Evolutionary conservation across 2,888 invertebrate species (phyloP).

Genomic region (Caenorhabditis wallacei): DNA sequence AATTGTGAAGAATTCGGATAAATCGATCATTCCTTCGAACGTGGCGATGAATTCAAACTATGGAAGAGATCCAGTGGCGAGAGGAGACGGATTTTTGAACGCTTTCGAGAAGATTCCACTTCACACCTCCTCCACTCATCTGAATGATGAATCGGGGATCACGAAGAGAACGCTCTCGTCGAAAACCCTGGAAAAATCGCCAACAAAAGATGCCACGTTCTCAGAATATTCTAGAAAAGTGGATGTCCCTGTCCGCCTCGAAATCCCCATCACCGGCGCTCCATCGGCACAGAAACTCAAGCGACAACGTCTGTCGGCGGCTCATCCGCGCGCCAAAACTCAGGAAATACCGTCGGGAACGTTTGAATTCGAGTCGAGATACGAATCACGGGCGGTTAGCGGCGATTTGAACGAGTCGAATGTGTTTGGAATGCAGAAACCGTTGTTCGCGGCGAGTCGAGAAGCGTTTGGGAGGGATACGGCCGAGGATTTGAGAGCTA

Average conservation of each 20-base stretch:
- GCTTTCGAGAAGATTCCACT: constrained; percentile 37
- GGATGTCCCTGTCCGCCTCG: constrained; percentile 20
- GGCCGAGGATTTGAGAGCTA: constrained; percentile 43
- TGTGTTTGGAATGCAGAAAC: constrained; percentile 18
- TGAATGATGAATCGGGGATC: neutral
- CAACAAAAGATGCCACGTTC: constrained; percentile 17
- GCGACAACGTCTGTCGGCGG: neutral
- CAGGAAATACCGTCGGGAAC: constrained; percentile 37
- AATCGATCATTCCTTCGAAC: constrained; percentile 5
- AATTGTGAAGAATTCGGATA: neutral
- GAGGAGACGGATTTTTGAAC: constrained; percentile 35
- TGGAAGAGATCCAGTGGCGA: neutral
- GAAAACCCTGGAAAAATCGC: too few species aligned
- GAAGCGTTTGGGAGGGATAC: constrained; percentile 52
- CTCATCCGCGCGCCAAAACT: constrained; percentile 39
- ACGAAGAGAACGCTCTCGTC: neutral
- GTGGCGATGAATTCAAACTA: constrained; percentile 28
- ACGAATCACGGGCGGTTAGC: constrained; percentile 45
- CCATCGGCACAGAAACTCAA: neutral
- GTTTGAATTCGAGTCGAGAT: constrained; percentile 31
- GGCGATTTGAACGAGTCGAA: constrained; percentile 32
- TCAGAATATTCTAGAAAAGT: constrained; percentile 18
- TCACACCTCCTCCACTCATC: constrained; percentile 9
- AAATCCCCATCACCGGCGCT: constrained; percentile 21
- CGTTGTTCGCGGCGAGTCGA: constrained; percentile 34